phyloP scores from a whole-genome alignment of 2,113 vertebrate genomes.

The Sakesphorus luctuosus region DNA sequence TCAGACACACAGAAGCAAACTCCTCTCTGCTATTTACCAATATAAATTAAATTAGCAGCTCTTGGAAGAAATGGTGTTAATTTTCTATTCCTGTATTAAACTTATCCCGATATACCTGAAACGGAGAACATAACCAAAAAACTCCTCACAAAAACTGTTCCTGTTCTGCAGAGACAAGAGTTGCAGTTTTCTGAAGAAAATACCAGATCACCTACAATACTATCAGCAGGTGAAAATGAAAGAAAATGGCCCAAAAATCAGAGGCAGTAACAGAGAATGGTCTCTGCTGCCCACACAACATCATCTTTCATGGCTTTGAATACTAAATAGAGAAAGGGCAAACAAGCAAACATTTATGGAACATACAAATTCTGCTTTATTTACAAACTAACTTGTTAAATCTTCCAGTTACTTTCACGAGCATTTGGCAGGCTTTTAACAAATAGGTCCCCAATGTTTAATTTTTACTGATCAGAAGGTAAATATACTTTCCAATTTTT shows the following conservation, averaged over 20 bases:
- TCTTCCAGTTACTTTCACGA: background rate
- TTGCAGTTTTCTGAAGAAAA: background rate
- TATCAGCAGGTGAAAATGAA: background rate
- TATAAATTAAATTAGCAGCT: background rate
- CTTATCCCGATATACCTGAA: background rate
- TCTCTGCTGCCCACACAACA: background rate
- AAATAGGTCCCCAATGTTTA: background rate
- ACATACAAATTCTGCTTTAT: background rate
- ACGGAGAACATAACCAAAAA: background rate
- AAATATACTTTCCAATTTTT: background rate
- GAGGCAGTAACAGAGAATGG: background rate
- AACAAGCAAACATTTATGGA: background rate
- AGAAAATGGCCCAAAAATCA: background rate
- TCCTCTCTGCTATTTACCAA: background rate
- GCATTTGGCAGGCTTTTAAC: background rate
- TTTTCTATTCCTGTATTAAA: background rate
- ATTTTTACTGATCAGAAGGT: background rate
- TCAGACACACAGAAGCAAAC: background rate
- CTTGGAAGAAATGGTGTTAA: background rate
- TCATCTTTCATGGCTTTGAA: background rate
- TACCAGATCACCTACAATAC: background rate
- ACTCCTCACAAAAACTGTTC: background rate
- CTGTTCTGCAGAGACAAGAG: background rate
- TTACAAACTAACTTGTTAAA: background rate
- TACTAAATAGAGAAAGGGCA: background rate